These are phyloP conservation scores for Sphyrna mokarran DNA, from an alignment of 2,113 vertebrate species.

Conservation along the genomic window DNA sequence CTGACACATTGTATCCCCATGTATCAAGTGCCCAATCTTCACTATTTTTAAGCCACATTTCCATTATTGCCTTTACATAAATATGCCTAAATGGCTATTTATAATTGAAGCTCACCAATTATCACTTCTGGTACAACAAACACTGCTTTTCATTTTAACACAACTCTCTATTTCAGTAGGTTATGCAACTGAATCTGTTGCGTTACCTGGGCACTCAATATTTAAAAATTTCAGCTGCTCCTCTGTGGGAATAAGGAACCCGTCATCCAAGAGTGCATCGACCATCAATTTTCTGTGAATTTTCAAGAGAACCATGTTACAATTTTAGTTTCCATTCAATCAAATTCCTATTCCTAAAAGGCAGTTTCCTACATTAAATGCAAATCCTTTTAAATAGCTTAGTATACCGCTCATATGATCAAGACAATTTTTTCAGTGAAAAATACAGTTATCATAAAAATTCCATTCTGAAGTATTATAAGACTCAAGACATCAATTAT, in stretches of 20 bases:
- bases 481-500: neutral
- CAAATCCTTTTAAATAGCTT: too few relatives aligned
- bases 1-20: too few relatives aligned
- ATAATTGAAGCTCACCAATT: neutral
- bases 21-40: neutral
- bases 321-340: neutral
- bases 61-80: neutral
- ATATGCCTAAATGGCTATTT: neutral
- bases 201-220: constrained; percentile 65
- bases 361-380: neutral
- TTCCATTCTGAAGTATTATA: neutral
- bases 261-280: constrained; percentile 73
- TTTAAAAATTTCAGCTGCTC: constrained; percentile 75
- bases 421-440: too few relatives aligned
- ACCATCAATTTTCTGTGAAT: constrained; percentile 56
- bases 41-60: neutral
- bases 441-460: too few relatives aligned
- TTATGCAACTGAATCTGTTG: neutral
- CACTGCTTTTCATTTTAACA: neutral
- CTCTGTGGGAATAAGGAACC: constrained; percentile 78
- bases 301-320: constrained; percentile 30
- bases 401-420: too few relatives aligned
- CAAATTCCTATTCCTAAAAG: neutral
- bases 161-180: neutral
- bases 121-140: too few relatives aligned